Percentiles rank a stretch among this genome's conserved stretches.
phyloP scores from a whole-genome alignment of 2,797 vertebrate genomes.

The Artibeus lituratus region DNA sequence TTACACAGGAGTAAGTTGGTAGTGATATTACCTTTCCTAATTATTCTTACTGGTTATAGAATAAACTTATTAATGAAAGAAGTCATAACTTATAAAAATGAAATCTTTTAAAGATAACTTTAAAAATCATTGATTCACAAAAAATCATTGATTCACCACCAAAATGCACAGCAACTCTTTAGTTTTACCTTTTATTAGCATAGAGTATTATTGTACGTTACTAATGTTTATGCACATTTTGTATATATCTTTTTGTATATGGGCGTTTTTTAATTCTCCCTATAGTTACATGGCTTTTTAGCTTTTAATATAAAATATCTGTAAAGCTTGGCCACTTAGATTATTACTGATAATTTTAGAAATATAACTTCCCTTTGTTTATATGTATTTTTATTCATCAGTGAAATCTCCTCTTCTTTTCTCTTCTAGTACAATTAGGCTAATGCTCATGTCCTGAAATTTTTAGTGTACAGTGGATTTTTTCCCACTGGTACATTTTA shows the following conservation, averaged over 20 bases:
- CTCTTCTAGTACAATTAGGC: neutral
- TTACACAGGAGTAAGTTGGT: neutral
- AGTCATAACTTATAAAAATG: neutral
- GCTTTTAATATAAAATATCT: slow-evolving; percentile 9
- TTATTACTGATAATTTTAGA: slow-evolving; percentile 11
- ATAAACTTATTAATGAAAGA: slow-evolving; percentile 26
- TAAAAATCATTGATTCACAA: neutral
- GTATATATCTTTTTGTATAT: neutral
- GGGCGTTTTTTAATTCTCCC: neutral
- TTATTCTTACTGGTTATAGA: slow-evolving; percentile 10
- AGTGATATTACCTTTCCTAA: neutral
- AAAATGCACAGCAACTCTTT: neutral
- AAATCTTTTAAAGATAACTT: slow-evolving; percentile 12
- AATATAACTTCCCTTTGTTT: neutral
- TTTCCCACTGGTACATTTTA: neutral
- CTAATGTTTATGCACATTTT: neutral
- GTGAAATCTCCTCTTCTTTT: neutral
- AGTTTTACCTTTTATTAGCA: neutral
- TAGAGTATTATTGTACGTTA: neutral
- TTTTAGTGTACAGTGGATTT: neutral
- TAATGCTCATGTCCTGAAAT: neutral
- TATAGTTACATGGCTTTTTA: neutral
- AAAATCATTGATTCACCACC: neutral
- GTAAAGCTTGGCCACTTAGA: slow-evolving; percentile 32
- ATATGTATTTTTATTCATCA: neutral